These are phyloP conservation scores for Eulimnadia texana DNA, from an alignment of 1,140 invertebrate genomes.

Conservation along the genomic window DNA sequence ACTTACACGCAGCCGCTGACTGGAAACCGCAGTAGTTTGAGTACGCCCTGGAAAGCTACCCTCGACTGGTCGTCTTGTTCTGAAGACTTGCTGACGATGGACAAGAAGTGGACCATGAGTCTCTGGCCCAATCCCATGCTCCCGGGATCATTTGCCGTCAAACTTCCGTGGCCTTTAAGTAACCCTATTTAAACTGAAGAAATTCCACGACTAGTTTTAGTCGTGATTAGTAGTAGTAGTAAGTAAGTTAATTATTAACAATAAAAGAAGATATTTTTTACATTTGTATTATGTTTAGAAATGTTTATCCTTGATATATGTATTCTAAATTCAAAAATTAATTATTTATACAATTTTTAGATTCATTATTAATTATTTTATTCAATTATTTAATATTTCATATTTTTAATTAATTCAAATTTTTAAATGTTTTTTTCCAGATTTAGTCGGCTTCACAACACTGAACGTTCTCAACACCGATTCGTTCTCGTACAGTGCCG, in stretches of 20 bases:
- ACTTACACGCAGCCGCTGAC: neutral
- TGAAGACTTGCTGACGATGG: neutral
- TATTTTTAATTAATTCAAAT: neutral
- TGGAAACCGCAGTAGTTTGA: neutral
- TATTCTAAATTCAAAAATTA: no score
- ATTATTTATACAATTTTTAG: no score
- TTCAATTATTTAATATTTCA: no score
- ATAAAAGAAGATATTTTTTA: no score
- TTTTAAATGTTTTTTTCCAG: slow-evolving; percentile 5
- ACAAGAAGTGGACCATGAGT: neutral
- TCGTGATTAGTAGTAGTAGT: no score
- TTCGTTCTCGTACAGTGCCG: slow-evolving; percentile 13
- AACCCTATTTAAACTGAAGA: neutral
- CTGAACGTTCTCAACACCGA: slow-evolving; percentile 15
- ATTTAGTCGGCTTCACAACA: slow-evolving; percentile 8
- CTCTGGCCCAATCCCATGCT: slow-evolving; percentile 4
- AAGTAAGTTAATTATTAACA: no score
- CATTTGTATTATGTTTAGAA: no score
- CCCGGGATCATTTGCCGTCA: slow-evolving; percentile 4
- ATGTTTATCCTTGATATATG: no score
- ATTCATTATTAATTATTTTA: no score
- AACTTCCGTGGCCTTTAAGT: slow-evolving; percentile 15
- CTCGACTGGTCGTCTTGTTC: slow-evolving; percentile 9
- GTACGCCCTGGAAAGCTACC: neutral
- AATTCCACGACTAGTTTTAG: neutral